Evolutionary conservation across 2,888 invertebrate species (phyloP), one percentile per base, ranked within the genome.

Genomic region (Eupithecia subumbrata): DNA sequence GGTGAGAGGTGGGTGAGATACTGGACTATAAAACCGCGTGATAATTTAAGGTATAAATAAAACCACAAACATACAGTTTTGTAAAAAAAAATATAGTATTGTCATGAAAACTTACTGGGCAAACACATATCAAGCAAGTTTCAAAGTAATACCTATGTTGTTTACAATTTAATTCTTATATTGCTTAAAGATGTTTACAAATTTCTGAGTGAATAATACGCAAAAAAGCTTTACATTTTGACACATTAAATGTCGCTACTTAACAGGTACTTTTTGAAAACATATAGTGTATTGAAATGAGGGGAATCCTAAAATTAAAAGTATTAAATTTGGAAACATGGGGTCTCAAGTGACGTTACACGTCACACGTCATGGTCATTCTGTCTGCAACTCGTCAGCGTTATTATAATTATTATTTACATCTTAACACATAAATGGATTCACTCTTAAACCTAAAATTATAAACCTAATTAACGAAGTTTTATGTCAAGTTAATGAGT

Each of bases 401-500:
- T 80, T 84, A 83, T 85, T 85, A 84, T 85, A 74, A 86, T 88
- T 86, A 87, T 91, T 93, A 94, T 94, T 92, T 94, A 94, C 94
- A 94, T 86, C 92, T 93, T 93, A 66, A 18, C 11, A 34, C 56
- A 92, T 85, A 85, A 86, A 86, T 86, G 70, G 4, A 34, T 43
- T 73, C 70, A 86, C 87, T 85, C 89, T 91, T 91, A 90, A 18
- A 87, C 78, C 91, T 93, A 90, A 88, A 71, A 88, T 87, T 88
- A 89, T 89, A 92, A 89, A 91, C 87, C 92, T 93, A 93, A 90
- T 92, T 91, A 92, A 92, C 89, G 91, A 92, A 89, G 86, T 86
- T 86, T 90, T 88, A 88, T 88, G 88, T 89, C 89, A 88, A 90
- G 85, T 87, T 75, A 85, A 91, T 93, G 92, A 93, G 88, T 88